Conservation (phyloP, 2,113 vertebrate species). For the Petaurus breviceps region DNA sequence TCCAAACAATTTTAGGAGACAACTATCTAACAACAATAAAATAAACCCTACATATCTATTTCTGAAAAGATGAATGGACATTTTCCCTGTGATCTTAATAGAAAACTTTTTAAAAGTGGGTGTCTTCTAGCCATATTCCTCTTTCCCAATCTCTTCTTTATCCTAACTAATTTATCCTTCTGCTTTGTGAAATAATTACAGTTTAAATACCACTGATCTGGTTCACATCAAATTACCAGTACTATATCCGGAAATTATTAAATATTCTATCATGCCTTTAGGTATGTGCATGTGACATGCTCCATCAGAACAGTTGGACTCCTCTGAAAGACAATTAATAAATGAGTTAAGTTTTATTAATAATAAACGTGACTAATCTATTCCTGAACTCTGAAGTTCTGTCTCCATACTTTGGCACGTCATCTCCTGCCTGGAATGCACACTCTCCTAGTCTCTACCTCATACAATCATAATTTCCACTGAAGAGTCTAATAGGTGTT, state of each 20-base stretch:
- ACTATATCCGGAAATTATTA: not conserved
- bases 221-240: not conserved
- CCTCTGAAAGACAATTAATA: not conserved
- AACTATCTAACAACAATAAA: not conserved
- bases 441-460: not conserved
- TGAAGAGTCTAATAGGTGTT: not conserved
- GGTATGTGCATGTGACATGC: not conserved
- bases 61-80: not conserved
- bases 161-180: not conserved
- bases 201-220: not conserved
- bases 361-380: not conserved
- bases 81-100: not conserved
- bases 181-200: not conserved
- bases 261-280: not conserved
- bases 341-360: not conserved
- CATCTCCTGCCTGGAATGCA: not conserved
- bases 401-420: not conserved
- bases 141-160: not conserved
- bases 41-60: not conserved
- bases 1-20: not conserved
- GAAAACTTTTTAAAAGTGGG: not conserved
- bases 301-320: not conserved
- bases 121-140: not conserved
- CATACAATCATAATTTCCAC: not conserved
- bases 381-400: not conserved